These are phyloP conservation scores for Drosophila suboccidentalis DNA, from an alignment of 2,888 invertebrate species.

Conservation along the genomic window DNA sequence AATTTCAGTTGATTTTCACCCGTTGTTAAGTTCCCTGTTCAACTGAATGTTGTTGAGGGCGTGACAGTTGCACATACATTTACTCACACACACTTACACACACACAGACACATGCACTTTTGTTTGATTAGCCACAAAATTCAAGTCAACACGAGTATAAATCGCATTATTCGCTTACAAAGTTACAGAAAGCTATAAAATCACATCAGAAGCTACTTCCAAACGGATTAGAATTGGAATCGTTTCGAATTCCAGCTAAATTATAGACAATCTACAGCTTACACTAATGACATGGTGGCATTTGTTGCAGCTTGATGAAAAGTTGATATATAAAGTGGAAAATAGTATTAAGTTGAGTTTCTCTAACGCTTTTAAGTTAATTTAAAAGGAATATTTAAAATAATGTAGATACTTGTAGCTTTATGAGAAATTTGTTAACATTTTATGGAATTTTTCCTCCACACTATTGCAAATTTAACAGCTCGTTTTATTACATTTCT, in stretches of 20 bases:
- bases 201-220: constrained; percentile 9
- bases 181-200: constrained; percentile 39
- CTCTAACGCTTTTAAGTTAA: not conserved
- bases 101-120: constrained; percentile 5
- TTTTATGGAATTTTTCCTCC: not conserved
- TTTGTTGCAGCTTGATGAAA: not conserved
- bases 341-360: not conserved
- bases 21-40: constrained; percentile 54
- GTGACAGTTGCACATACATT: constrained; percentile 28
- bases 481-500: not conserved
- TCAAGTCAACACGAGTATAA: constrained; percentile 20
- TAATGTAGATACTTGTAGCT: not conserved
- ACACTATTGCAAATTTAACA: no score
- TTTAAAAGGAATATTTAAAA: not conserved
- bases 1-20: constrained; percentile 63
- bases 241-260: constrained; percentile 20
- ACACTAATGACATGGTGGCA: constrained; percentile 21
- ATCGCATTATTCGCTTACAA: constrained; percentile 34
- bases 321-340: not conserved
- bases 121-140: constrained; percentile 52
- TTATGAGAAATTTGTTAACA: not conserved
- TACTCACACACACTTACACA: constrained; percentile 7
- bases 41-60: constrained; percentile 42
- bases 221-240: constrained; percentile 30
- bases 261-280: constrained; percentile 28